Percentiles rank a stretch among this genome's conserved stretches.
Evolutionary conservation across 2,888 invertebrate species (phyloP).

Genomic region (Cephonodes hylas): DNA sequence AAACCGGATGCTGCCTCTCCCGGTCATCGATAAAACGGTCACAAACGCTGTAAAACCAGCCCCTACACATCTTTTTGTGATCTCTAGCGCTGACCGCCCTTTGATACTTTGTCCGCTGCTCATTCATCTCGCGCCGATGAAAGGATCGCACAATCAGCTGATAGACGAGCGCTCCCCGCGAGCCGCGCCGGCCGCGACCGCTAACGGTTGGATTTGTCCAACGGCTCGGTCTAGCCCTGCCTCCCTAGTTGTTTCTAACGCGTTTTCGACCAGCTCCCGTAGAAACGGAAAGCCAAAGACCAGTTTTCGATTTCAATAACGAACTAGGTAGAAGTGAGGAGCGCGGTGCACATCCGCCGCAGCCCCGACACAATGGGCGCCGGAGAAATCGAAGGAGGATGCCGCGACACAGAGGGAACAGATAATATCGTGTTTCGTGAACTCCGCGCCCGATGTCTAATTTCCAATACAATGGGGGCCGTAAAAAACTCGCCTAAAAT

Average conservation of each 20-base stretch:
- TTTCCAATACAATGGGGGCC: slow-evolving; percentile 77
- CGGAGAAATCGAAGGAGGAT: slow-evolving; percentile 61
- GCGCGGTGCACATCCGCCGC: slow-evolving; percentile 40
- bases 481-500: slow-evolving; percentile 77
- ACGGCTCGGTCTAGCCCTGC: slow-evolving; percentile 56
- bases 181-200: slow-evolving; percentile 56
- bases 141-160: slow-evolving; percentile 71
- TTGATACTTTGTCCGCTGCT: slow-evolving; percentile 46
- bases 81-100: slow-evolving; percentile 61
- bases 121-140: slow-evolving; percentile 71
- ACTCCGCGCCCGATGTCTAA: slow-evolving; percentile 73
- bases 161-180: slow-evolving; percentile 41
- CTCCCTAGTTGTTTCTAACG: slow-evolving; percentile 47
- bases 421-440: slow-evolving; percentile 77
- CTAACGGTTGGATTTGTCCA: slow-evolving; percentile 56
- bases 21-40: slow-evolving; percentile 71
- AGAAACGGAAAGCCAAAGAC: slow-evolving; percentile 76
- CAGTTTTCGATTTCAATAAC: slow-evolving; percentile 65
- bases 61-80: slow-evolving; percentile 64
- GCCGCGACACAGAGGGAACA: slow-evolving; percentile 52
- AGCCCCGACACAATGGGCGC: slow-evolving; percentile 52
- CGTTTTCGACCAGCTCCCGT: slow-evolving; percentile 53
- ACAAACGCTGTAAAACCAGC: slow-evolving; percentile 66
- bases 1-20: slow-evolving; percentile 77
- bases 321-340: slow-evolving; percentile 33